Base-by-base conservation (phyloP, 2,113 vertebrate genomes). In the Parus major region DNA sequence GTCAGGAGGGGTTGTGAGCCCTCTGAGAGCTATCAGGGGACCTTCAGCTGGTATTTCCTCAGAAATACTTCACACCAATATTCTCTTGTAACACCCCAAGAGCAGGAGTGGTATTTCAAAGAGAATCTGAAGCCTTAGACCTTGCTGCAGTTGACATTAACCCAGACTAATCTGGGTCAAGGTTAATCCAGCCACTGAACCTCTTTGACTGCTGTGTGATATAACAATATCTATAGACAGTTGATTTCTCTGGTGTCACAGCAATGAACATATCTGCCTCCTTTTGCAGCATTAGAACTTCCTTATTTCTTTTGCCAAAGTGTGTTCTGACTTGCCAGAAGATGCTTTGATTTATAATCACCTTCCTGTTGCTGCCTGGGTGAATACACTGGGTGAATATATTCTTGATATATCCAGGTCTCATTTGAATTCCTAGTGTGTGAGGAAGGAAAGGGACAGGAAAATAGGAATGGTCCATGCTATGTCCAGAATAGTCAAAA, bases 371-470 rank as follows among this genome's bases (percentile, higher is more conserved):
- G 10, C 25, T 82, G 29, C 15, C 35, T 75, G 35, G 12, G 13
- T 76, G 68, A 66, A 63, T 49, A 81, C n/a, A 68, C 12, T 25
- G 22, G 11, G 19, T 5, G 6, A 39, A 63, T 55, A 33, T 4
- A 36, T n/a, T 72, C 29, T 52, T 63, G 4, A 41, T 29, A 6
- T 25, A 57, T 39, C 31, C 52, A 77, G 31, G 21, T 86, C 8
- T 88, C 25, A 16, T 2, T 23, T 19, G 7, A 8, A 39, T 80
- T 80, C 18, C 11, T 70, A 27, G 11, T 6, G 31, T 0, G 0
- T 11, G 39, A 71, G 41, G 25, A 85, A 36, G 9, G 56, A 75
- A 56, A 65, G 13, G 17, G 9, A 46, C 17, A 68, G 53, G 18
- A 88, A 72, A 71, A 60, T 3, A 39, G 6, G 10, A 91, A 42